phyloP scores from a whole-genome alignment of 2,113 vertebrate genomes.

The Leiothrix lutea region DNA sequence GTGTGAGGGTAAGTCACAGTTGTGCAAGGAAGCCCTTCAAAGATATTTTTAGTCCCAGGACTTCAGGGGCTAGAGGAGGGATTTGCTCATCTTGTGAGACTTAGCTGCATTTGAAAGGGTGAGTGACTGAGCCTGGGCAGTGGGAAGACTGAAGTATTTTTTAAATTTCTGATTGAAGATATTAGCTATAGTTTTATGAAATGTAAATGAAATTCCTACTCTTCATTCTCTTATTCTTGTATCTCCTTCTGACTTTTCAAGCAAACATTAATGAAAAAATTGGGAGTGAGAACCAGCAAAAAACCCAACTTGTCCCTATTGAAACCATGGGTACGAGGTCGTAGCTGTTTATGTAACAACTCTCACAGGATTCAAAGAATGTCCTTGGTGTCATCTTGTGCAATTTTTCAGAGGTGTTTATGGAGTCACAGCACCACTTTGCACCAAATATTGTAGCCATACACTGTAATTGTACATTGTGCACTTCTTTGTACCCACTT shows the following conservation, averaged over 20 bases:
- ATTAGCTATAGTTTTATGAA: not conserved
- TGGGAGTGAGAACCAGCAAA: not conserved
- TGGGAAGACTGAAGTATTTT: not conserved
- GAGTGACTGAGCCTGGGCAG: not conserved
- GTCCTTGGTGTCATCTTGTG: not conserved
- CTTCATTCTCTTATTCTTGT: not conserved
- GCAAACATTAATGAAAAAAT: not conserved
- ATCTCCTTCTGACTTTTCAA: not conserved
- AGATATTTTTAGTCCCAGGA: not conserved
- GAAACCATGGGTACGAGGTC: constrained; percentile 8
- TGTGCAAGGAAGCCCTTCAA: not conserved
- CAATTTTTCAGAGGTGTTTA: constrained; percentile 10
- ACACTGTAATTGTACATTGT: not conserved
- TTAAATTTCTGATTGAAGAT: not conserved
- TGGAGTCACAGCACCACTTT: not conserved
- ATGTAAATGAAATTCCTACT: not conserved
- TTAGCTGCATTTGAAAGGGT: not conserved
- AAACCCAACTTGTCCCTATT: not conserved
- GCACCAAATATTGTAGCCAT: not conserved
- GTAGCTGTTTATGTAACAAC: not conserved
- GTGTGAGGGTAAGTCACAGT: not conserved
- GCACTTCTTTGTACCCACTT: not conserved
- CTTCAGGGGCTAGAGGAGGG: not conserved
- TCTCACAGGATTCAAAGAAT: constrained; percentile 23
- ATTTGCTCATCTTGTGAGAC: not conserved